Base-by-base conservation (phyloP, 1,140 invertebrate genomes). In the Aphelinus atriplicis region DNA sequence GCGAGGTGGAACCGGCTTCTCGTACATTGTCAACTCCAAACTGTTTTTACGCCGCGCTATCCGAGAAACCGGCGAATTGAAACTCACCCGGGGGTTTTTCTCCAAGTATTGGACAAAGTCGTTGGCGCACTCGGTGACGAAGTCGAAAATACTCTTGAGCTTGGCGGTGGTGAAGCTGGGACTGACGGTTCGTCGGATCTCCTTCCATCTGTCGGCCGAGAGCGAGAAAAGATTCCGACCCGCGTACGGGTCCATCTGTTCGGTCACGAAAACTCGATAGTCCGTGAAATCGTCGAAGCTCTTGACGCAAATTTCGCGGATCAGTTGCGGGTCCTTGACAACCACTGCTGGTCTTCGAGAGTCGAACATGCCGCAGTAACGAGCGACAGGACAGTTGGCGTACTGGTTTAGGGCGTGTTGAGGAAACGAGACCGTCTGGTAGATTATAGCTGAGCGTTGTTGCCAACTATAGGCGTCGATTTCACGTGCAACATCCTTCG, bases 231-330 rank as follows among this genome's bases (percentile, higher is more conserved):
- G 10, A 0, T 84, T 87, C 56, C 82, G 86, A 0, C 79, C 81
- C 4, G 87, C 87, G 1, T 88, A 67, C 47, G 86, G 82, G 53
- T 88, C 83, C 7, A 77, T 53, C 0, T 67, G 63, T 46, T 83
- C 83, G 7, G 72, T 64, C 4, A 79, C 42, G 55, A 81, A 77
- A 0, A 77, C 73, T 3, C 82, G 81, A 58, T 91, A 90, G 77
- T 93, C 89, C 0, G 87, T 81, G 73, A 93, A 94, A 80, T 90
- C 80, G 3, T 93, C 90, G 75, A 93, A 93, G 72, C 92, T 90
- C 79, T 92, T 92, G 0, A 93, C 85, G 0, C 88, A 85, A 2
- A 93, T 86, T 56, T 85, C 82, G 76, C 90, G 92, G 6, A 93
- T 90, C 3, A 92, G 46, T 47, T 92, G 90, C 0, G 90, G 90